A percentile compares a stretch with the other conserved stretches of the same genome.
These are phyloP conservation scores for Rhimphoctona megacephalus DNA, from an alignment of 2,888 invertebrate genomes.

Conservation along the genomic window DNA sequence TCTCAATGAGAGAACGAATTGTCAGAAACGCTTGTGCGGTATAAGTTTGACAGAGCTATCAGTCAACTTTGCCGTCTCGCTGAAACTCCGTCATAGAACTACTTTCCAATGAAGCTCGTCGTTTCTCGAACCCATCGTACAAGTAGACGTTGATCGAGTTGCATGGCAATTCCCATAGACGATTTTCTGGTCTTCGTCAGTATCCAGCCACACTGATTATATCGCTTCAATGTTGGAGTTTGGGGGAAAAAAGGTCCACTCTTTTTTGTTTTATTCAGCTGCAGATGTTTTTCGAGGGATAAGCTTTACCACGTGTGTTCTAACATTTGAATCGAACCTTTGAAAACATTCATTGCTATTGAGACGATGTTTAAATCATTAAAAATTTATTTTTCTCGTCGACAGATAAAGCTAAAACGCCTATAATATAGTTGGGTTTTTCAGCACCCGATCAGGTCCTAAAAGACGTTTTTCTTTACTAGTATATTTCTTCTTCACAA, in stretches of 20 bases:
- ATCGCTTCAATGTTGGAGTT: slow-evolving; percentile 4
- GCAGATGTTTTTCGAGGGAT: slow-evolving; percentile 34
- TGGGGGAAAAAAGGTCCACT: not conserved
- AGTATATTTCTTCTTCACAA: not conserved
- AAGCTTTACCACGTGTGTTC: not conserved
- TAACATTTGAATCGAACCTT: not conserved
- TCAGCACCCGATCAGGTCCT: too few relatives aligned
- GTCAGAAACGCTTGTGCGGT: slow-evolving; percentile 25
- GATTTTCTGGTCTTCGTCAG: slow-evolving; percentile 26
- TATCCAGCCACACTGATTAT: not conserved
- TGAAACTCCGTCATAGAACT: slow-evolving; percentile 52
- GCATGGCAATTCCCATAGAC: slow-evolving; percentile 37
- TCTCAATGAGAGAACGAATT: slow-evolving; percentile 56
- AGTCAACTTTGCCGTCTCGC: slow-evolving; percentile 39
- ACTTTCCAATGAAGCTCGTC: slow-evolving; percentile 58
- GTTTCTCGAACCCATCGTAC: slow-evolving; percentile 45
- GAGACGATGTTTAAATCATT: not conserved
- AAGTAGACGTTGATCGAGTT: slow-evolving; percentile 31
- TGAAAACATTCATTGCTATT: not conserved
- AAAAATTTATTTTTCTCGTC: not conserved
- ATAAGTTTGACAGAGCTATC: slow-evolving; percentile 15
- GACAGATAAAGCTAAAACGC: too few relatives aligned
- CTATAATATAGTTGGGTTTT: too few relatives aligned
- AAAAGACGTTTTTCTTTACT: too few relatives aligned
- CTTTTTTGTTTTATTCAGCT: slow-evolving; percentile 16